phyloP scores from a whole-genome alignment of 2,797 vertebrate species.

The Poeciliopsis presidionis region DNA sequence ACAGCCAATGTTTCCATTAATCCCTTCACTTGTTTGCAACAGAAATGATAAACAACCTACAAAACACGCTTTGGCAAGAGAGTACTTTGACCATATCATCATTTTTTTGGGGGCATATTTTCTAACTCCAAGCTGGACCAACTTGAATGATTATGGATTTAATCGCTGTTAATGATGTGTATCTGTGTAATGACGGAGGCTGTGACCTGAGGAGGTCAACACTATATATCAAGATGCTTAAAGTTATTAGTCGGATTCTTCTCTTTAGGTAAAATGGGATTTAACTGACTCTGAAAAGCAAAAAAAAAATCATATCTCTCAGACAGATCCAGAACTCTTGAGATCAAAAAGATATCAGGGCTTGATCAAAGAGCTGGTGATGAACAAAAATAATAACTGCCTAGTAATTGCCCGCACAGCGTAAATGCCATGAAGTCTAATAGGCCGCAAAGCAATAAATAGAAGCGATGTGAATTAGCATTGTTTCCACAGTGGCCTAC shows the following conservation, averaged over 20 bases:
- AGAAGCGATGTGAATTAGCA: background rate
- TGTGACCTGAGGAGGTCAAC: background rate
- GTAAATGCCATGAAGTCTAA: background rate
- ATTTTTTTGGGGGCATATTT: background rate
- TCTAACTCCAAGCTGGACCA: background rate
- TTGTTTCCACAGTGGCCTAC: background rate
- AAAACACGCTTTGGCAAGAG: too few species aligned
- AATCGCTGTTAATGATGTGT: background rate
- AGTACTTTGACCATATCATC: background rate
- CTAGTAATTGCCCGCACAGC: too few species aligned
- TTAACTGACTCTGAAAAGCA: background rate
- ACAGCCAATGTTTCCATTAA: constrained; percentile 31
- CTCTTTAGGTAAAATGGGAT: background rate
- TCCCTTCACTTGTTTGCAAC: constrained; percentile 8
- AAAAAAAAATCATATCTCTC: background rate
- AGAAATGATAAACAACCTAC: background rate
- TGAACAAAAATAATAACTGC: too few species aligned
- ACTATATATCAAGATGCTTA: background rate
- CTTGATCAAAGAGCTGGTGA: too few species aligned
- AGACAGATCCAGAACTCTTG: too few species aligned
- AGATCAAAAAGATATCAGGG: background rate
- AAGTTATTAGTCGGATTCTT: background rate
- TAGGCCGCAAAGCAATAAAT: background rate
- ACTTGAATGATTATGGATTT: too few species aligned
- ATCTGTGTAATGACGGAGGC: background rate